Base-by-base conservation (phyloP, 2,113 vertebrate genomes). In the Tragulus kanchil region DNA sequence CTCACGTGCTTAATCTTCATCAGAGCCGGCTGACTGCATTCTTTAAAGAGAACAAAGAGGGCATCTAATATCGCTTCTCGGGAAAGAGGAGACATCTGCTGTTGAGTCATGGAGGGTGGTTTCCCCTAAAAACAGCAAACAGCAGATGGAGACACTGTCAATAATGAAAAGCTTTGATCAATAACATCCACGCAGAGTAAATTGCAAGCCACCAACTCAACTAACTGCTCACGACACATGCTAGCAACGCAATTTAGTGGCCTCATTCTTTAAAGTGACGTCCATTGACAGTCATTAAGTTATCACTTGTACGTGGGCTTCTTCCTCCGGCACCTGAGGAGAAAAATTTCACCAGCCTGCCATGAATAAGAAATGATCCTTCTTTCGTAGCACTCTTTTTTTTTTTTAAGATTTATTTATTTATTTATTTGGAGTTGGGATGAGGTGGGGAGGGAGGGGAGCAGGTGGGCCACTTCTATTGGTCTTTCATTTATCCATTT, bases 41-140 rank as follows among this genome's bases (percentile, higher is more conserved):
- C 99, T 96, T 99, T 99, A 97, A 99, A 99, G 94, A 99, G 99
- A 71, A 99, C 98, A 87, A 99, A 98, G 96, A 99, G 98, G 96
- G 99, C 99, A 96, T 99, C 99, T 92, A 99, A 97, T 92, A 99
- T 98, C 93, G 99, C 99, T 98, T 99, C 99, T 85, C 99, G 98
- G 95, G 99, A 99, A 97, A 99, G 97, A 99, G 87, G 95, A 97
- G 98, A 96, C 98, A 99, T 99, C 98, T 99, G 98, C 95, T 98
- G 99, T 98, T 99, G 99, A 98, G 98, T 98, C 98, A 98, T 93
- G 94, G 97, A 98, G 94, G 98, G 98, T 95, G 99, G 98, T 97
- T 99, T 99, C 81, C 99, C 99, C 99, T 99, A 95, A 98, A 98
- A 98, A 98, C 97, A 97, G 98, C 92, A 98, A 98, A 98, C 98